Percentiles rank a stretch among this genome's conserved stretches.
phyloP scores from a whole-genome alignment of 2,113 vertebrate genomes.

The Macroglossus sobrinus region DNA sequence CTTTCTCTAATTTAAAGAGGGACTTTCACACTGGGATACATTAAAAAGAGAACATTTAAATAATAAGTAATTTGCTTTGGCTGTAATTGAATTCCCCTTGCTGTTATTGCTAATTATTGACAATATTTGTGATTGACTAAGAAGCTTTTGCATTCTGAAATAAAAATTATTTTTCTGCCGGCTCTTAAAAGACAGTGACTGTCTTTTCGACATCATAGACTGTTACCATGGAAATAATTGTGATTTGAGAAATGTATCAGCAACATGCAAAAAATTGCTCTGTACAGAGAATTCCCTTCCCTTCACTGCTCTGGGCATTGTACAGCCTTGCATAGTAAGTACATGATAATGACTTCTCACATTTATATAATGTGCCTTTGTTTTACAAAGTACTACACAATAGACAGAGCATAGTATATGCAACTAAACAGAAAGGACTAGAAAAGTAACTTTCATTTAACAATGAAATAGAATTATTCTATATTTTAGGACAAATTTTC shows the following conservation, averaged over 20 bases:
- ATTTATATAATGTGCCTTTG: slow-evolving; percentile 62
- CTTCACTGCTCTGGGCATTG: slow-evolving; percentile 53
- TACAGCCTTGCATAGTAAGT: slow-evolving; percentile 65
- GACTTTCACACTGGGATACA: slow-evolving; percentile 83
- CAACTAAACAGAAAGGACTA: slow-evolving; percentile 17
- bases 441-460: too few relatives aligned
- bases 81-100: slow-evolving; percentile 84
- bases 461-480: slow-evolving; percentile 30
- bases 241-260: slow-evolving; percentile 66
- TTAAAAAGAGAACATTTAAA: slow-evolving; percentile 85
- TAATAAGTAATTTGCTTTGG: slow-evolving; percentile 85
- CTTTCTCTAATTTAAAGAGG: slow-evolving; percentile 83
- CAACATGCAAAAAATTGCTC: slow-evolving; percentile 56
- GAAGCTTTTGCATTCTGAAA: slow-evolving; percentile 67
- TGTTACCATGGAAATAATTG: slow-evolving; percentile 73
- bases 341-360: slow-evolving; percentile 59
- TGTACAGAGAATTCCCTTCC: slow-evolving; percentile 60
- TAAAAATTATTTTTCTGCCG: slow-evolving; percentile 65
- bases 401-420: slow-evolving; percentile 8
- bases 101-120: slow-evolving; percentile 85
- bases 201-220: slow-evolving; percentile 67
- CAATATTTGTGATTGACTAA: slow-evolving; percentile 81
- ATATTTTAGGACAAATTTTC: neutral
- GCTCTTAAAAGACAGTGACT: slow-evolving; percentile 59
- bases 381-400: slow-evolving; percentile 55